phyloP scores from a whole-genome alignment of 2,888 invertebrate species.

The Meta bourneti region DNA sequence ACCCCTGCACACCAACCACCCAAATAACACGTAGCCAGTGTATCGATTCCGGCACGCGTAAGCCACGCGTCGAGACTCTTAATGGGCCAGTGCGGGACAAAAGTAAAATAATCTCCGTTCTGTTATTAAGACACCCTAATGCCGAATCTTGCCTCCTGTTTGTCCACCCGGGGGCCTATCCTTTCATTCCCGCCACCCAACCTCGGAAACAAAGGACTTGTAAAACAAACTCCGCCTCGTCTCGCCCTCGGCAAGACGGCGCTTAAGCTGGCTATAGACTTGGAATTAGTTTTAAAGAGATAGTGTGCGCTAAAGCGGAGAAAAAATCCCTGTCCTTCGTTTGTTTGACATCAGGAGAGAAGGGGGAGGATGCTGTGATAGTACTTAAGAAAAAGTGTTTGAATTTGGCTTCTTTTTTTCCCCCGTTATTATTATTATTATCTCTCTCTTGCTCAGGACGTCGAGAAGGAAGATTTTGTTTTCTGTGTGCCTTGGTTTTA shows the following conservation, averaged over 20 bases:
- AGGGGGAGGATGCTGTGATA: constrained; percentile 10
- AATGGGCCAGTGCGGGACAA: constrained; percentile 18
- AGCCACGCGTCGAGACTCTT: background rate
- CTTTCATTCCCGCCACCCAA: constrained; percentile 27
- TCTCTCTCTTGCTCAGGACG: background rate
- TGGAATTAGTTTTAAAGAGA: constrained; percentile 72
- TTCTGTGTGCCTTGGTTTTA: background rate
- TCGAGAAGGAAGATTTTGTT: background rate
- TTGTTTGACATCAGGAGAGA: constrained; percentile 58
- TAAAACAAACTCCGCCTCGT: constrained; percentile 69
- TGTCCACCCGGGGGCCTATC: constrained; percentile 47
- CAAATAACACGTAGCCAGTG: no score
- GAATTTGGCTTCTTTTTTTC: constrained; percentile 29
- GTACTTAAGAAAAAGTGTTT: constrained; percentile 64
- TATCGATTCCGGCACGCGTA: no score
- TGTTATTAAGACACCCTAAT: constrained; percentile 38
- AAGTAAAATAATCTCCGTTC: constrained; percentile 59
- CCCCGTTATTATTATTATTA: background rate
- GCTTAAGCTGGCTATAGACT: constrained; percentile 26
- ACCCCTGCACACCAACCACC: no score
- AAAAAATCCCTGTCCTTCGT: constrained; percentile 28
- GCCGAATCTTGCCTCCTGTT: constrained; percentile 43
- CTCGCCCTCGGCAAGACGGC: constrained; percentile 10
- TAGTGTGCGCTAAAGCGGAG: constrained; percentile 2
- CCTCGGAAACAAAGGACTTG: constrained; percentile 59